A percentile compares a stretch with the other conserved stretches of the same genome.
phyloP scores from a whole-genome alignment of 2,797 vertebrate genomes.

The Sebastes dallii region DNA sequence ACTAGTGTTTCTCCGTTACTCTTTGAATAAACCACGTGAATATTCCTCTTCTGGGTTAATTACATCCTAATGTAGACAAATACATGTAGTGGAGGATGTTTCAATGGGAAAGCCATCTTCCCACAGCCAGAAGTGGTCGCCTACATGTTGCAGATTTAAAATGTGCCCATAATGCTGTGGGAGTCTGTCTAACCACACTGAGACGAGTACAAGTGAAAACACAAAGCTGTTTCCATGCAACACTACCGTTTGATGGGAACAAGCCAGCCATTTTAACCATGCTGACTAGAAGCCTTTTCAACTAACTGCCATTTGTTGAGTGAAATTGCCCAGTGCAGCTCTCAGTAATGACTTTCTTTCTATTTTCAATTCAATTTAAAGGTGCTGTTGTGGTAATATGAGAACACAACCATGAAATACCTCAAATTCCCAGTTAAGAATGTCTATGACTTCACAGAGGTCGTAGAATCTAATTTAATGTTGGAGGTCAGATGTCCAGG shows the following conservation, averaged over 20 bases:
- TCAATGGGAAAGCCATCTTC: background rate
- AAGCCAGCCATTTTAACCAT: background rate
- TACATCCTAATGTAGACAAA: background rate
- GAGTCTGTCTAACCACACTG: background rate
- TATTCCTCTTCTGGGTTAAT: background rate
- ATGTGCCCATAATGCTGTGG: background rate
- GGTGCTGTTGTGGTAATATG: background rate
- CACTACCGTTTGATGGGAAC: background rate
- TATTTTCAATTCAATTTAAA: background rate
- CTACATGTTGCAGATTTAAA: background rate
- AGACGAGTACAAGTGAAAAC: background rate
- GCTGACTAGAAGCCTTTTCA: background rate
- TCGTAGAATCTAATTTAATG: background rate
- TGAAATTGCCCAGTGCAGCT: background rate
- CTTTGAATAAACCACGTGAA: background rate
- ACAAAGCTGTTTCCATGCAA: background rate
- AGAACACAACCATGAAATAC: background rate
- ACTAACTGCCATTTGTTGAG: background rate
- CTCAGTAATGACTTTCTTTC: background rate
- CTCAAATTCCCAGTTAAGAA: background rate
- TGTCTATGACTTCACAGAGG: background rate
- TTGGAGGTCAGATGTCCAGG: too few species aligned
- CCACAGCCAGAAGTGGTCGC: background rate
- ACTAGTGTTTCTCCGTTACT: background rate
- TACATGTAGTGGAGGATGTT: background rate